These are phyloP conservation scores for Schizopygopsis pylzovi DNA, from an alignment of 2,797 vertebrate species.

Conservation along the genomic window DNA sequence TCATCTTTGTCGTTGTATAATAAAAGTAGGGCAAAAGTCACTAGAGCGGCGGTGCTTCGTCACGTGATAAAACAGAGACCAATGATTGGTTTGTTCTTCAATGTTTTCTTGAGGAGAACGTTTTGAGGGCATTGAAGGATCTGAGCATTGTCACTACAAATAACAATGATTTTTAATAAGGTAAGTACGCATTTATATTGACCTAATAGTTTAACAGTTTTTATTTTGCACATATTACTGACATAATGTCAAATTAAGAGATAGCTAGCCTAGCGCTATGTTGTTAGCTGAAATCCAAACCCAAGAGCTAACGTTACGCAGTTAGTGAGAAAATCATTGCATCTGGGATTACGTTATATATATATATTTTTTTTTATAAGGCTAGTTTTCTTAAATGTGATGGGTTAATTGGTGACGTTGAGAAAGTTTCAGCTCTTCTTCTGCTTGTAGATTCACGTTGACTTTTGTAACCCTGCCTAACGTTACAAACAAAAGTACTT, in stretches of 20 bases:
- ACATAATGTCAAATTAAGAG: not conserved
- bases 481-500: not conserved
- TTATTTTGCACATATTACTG: not conserved
- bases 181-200: conserved; percentile 44
- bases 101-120: not conserved
- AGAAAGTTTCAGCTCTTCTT: not conserved
- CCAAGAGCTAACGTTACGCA: not conserved
- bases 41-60: rapidly evolving
- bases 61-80: conserved; percentile 59
- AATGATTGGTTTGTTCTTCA: conserved; percentile 66
- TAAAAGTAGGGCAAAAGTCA: conserved; percentile 72
- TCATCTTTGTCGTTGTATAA: conserved; percentile 45
- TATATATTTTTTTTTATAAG: too few relatives aligned
- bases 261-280: not conserved
- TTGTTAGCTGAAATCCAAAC: not conserved
- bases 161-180: conserved; percentile 75
- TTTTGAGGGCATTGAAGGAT: not conserved
- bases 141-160: not conserved
- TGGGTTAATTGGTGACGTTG: not conserved
- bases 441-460: not conserved
- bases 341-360: not conserved
- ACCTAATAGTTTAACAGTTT: not conserved
- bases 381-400: not conserved
- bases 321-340: not conserved
- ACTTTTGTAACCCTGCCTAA: not conserved